Evolutionary conservation across 1,140 invertebrate genomes (phyloP).

Genomic region (Cepaea nemoralis): DNA sequence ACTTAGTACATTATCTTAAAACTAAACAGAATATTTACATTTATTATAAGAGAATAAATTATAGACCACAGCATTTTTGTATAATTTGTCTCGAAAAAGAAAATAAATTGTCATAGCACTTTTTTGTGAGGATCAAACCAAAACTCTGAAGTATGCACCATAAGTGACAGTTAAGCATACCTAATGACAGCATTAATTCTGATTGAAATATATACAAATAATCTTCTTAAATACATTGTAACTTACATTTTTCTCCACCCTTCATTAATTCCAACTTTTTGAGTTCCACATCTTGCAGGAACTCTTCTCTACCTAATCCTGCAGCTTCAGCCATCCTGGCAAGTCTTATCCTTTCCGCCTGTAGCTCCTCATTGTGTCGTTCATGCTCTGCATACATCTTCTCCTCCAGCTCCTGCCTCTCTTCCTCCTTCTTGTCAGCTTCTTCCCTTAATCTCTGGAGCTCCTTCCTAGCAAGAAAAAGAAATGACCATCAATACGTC

Average conservation of each 20-base stretch:
- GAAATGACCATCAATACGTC: neutral
- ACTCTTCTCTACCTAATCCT: conserved; percentile 44
- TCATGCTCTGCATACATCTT: conserved; percentile 60
- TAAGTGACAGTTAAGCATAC: too few relatives aligned
- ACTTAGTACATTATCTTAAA: too few relatives aligned
- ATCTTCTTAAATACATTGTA: too few relatives aligned
- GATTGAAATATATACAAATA: too few relatives aligned
- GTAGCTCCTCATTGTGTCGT: conserved; percentile 54
- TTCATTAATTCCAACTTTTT: conserved; percentile 52
- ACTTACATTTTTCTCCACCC: conserved; percentile 63
- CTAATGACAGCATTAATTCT: too few relatives aligned
- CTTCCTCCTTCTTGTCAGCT: conserved; percentile 54
- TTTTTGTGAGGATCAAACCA: too few relatives aligned
- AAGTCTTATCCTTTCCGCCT: conserved; percentile 55
- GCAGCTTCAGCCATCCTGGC: conserved; percentile 47
- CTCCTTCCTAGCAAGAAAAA: conserved; percentile 53
- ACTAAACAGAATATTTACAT: too few relatives aligned
- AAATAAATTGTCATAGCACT: too few relatives aligned
- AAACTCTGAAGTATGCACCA: too few relatives aligned
- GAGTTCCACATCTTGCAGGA: conserved; percentile 54
- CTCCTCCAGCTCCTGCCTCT: conserved; percentile 57
- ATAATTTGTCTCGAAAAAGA: too few relatives aligned
- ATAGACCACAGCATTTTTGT: too few relatives aligned
- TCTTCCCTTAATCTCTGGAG: conserved; percentile 56
- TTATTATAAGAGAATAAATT: too few relatives aligned